Base-by-base conservation (phyloP, 2,888 invertebrate genomes). In the Himalopsyche japonica region DNA sequence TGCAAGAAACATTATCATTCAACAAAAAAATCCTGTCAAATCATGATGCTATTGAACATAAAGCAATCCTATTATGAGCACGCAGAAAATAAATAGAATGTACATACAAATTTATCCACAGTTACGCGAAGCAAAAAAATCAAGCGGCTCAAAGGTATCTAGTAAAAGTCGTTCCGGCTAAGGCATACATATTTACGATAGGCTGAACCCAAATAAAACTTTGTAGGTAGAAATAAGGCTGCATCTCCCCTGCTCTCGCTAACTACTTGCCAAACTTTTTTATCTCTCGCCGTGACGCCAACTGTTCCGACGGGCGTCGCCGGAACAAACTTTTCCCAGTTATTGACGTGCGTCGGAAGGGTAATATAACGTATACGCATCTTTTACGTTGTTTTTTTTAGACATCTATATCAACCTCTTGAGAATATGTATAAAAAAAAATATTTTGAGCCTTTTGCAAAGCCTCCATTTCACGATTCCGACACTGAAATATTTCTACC, bases 251-350 rank as follows among this genome's bases (percentile, higher is more conserved):
- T 30, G 76, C 76, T 43, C 81, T 48, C 84, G 85, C 85, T 85
- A 84, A 87, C 86, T 86, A 82, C 86, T 87, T 87, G 81, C 77
- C 76, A 82, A 87, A 87, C 86, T 87, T 87, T 87, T 87, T 87
- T 87, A 86, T 87, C 85, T 86, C 81, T 82, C 85, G 34, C 79
- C 81, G 81, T 82, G 85, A 83, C 83, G 80, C 84, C 84, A 37
- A 83, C 81, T 83, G 78, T 76, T 79, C 82, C 80, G 84, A 34
- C 81, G 70, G 83, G 81, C 82, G 86, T 83, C 83, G 83, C 85
- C 78, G 79, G 70, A 70, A 18, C 7, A 64, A 86, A 84, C 81
- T 79, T 86, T 86, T 86, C 76, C 64, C 79, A 47, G 86, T 84
- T 86, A 86, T 86, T 84, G 86, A 86, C 84, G 86, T 84, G 86